A percentile compares a stretch with the other conserved stretches of the same genome.
These are phyloP conservation scores for Ascidia mentula DNA, from an alignment of 23 tunicate species.

Conservation along the genomic window DNA sequence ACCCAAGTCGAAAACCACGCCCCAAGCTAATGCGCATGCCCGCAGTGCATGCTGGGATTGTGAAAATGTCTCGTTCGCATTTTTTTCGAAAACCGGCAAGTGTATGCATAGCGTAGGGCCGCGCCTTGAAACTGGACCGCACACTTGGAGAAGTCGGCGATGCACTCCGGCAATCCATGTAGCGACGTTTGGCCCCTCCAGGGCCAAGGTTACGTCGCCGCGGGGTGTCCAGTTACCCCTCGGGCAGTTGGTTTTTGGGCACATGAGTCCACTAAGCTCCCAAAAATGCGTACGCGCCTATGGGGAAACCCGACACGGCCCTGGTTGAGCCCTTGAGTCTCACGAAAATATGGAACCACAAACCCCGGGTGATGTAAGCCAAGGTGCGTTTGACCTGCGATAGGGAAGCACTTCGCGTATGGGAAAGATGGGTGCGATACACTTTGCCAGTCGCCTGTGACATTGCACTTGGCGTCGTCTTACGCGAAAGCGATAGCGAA, in stretches of 20 bases:
- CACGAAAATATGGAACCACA: conserved; percentile 1
- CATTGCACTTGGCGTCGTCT: not conserved
- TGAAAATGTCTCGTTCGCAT: too few relatives aligned
- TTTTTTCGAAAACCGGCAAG: too few relatives aligned
- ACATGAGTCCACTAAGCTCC: conserved; percentile 11
- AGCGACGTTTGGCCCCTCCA: too few relatives aligned
- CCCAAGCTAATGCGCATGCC: too few relatives aligned
- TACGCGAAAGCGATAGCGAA: not conserved
- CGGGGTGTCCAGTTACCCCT: not conserved
- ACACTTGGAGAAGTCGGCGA: not conserved
- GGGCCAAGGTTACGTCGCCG: conserved; percentile 1
- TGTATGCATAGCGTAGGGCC: too few relatives aligned
- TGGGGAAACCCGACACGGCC: not conserved
- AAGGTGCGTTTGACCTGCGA: not conserved
- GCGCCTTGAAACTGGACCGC: too few relatives aligned
- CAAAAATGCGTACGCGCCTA: conserved; percentile 1
- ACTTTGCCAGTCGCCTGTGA: conserved; percentile 12
- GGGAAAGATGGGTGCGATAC: conserved; percentile 2
- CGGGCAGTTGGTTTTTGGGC: not conserved
- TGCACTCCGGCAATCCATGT: not conserved
- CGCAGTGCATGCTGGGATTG: too few relatives aligned
- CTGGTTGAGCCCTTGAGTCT: not conserved
- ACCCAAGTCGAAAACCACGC: too few relatives aligned
- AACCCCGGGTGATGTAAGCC: not conserved
- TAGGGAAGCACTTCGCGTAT: not conserved